Conservation (phyloP, 2,888 invertebrate species). For the Urechis unicinctus region DNA sequence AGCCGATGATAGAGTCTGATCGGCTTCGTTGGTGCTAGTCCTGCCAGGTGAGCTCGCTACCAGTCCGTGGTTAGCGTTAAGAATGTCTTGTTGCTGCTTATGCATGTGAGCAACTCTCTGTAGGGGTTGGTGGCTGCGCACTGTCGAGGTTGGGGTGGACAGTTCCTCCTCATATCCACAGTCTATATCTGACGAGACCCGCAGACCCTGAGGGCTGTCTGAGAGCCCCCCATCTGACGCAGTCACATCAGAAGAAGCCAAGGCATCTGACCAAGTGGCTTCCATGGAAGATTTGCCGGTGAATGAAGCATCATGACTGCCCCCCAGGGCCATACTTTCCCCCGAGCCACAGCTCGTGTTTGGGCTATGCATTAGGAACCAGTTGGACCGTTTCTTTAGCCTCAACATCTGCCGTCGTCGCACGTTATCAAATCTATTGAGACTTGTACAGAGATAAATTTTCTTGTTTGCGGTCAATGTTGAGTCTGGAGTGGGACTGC, state of each 20-base stretch:
- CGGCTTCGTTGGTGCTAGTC: neutral
- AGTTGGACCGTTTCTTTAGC: conserved; percentile 94
- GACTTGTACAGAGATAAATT: conserved; percentile 23
- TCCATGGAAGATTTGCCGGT: conserved; percentile 2
- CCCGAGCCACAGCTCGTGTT: neutral
- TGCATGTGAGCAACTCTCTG: neutral
- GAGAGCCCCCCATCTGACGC: conserved; percentile 2
- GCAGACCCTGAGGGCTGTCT: neutral
- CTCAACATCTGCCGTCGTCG: conserved; percentile 79
- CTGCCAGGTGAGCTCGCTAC: neutral
- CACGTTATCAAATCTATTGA: conserved; percentile 47
- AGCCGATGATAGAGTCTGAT: neutral
- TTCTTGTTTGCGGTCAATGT: conserved; percentile 7
- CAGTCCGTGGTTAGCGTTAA: no score
- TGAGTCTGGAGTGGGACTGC: neutral
- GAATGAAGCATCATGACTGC: conserved; percentile 2
- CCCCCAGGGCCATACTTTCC: neutral
- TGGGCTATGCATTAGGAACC: conserved; percentile 65
- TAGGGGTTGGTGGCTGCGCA: neutral
- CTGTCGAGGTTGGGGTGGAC: neutral
- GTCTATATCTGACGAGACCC: conserved; percentile 1
- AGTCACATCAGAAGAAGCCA: conserved; percentile 1
- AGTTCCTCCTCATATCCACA: conserved; percentile 1
- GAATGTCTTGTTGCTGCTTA: neutral
- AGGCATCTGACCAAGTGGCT: no score